phyloP scores from a whole-genome alignment of 2,888 invertebrate genomes.

The Rhodophaea formosa region DNA sequence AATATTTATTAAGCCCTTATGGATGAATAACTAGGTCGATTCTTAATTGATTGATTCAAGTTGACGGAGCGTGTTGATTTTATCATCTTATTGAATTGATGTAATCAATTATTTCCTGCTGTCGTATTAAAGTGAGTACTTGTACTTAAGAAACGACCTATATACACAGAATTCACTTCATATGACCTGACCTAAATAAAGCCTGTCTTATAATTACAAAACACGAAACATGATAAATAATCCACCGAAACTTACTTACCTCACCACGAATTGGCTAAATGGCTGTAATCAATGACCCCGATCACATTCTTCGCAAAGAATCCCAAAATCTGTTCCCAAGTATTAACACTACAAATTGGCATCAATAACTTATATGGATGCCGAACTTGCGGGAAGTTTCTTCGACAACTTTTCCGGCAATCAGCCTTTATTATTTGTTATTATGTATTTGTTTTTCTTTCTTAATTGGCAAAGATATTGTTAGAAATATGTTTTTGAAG shows the following conservation, averaged over 20 bases:
- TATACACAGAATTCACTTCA: too few relatives aligned
- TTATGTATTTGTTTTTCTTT: conserved; percentile 18
- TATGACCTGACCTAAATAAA: too few relatives aligned
- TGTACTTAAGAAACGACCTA: too few relatives aligned
- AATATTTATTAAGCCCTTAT: too few relatives aligned
- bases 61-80: too few relatives aligned
- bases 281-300: conserved; percentile 9
- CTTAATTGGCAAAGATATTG: conserved; percentile 11
- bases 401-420: conserved; percentile 21
- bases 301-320: conserved; percentile 21
- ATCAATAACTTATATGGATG: conserved; percentile 21
- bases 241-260: neutral
- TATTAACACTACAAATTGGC: conserved; percentile 24
- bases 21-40: too few relatives aligned
- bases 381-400: conserved; percentile 20
- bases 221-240: neutral
- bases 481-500: neutral
- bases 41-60: too few relatives aligned
- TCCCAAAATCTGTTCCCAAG: conserved; percentile 23
- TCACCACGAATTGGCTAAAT: conserved; percentile 2
- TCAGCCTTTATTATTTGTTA: conserved; percentile 17
- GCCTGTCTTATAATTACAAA: neutral
- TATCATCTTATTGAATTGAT: too few relatives aligned
- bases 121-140: too few relatives aligned
- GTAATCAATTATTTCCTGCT: too few relatives aligned